Conservation (phyloP, 1,140 invertebrate genomes). For the Parapsyche elsis region DNA sequence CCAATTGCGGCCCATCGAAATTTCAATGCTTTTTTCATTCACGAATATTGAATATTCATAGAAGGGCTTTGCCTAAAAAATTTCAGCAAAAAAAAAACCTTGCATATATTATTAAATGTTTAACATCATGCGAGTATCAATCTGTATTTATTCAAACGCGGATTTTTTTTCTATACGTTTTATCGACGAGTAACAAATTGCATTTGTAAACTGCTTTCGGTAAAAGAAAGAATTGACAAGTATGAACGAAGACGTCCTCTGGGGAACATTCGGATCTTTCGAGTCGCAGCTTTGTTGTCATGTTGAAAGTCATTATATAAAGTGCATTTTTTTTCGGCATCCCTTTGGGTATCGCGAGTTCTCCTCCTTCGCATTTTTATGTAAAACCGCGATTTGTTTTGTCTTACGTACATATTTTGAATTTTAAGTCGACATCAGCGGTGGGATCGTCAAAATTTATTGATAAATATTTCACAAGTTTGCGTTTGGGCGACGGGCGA, state of each 20-base stretch:
- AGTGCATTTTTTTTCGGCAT: constrained; percentile 5
- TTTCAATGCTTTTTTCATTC: too few species aligned
- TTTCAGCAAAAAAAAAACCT: too few species aligned
- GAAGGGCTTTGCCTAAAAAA: too few species aligned
- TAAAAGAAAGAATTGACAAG: background rate
- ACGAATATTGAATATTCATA: too few species aligned
- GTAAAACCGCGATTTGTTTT: background rate
- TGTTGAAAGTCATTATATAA: constrained; percentile 22
- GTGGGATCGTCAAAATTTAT: too few species aligned
- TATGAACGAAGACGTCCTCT: background rate
- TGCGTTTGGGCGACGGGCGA: too few species aligned
- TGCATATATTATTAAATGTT: too few species aligned
- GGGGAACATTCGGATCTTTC: background rate
- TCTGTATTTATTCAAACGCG: too few species aligned
- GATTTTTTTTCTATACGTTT: background rate
- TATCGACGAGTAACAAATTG: constrained; percentile 6
- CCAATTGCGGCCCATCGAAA: too few species aligned
- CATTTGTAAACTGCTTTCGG: constrained; percentile 18
- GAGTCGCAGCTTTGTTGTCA: constrained; percentile 25
- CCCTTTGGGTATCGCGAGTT: background rate
- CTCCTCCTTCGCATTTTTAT: background rate
- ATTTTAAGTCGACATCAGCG: background rate
- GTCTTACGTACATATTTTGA: background rate
- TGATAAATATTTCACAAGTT: too few species aligned
- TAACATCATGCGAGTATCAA: too few species aligned